These are phyloP conservation scores for Myotis brandtii DNA, from an alignment of 2,113 vertebrate species.

Conservation along the genomic window DNA sequence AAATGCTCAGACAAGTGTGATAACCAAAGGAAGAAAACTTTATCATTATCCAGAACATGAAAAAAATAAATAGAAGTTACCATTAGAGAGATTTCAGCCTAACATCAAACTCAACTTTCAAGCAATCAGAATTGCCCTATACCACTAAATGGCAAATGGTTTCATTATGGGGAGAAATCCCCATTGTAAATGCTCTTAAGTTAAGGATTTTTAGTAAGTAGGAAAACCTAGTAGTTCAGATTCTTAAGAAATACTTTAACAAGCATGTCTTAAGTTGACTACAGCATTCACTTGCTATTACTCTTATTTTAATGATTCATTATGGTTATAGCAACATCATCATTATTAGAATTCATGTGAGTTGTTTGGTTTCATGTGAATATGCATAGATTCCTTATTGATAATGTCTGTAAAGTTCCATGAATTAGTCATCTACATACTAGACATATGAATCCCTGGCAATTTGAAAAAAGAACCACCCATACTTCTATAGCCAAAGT, in stretches of 20 bases:
- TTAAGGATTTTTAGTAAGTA: not conserved
- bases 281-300: not conserved
- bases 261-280: not conserved
- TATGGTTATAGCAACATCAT: not conserved
- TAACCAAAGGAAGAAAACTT: slow-evolving; percentile 3
- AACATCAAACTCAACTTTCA: not conserved
- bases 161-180: not conserved
- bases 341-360: not conserved
- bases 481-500: not conserved
- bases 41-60: not conserved
- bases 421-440: not conserved
- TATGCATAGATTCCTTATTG: not conserved
- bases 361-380: not conserved
- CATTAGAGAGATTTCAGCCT: not conserved
- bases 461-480: not conserved
- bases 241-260: not conserved
- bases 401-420: slow-evolving; percentile 16
- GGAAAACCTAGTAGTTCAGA: not conserved
- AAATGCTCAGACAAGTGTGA: not conserved
- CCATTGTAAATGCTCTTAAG: not conserved
- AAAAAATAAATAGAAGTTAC: slow-evolving; percentile 22
- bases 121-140: not conserved
- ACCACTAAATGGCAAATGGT: not conserved
- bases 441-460: not conserved
- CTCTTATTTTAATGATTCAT: not conserved